phyloP scores from a whole-genome alignment of 2,888 invertebrate species.

The Cephus sareptanus region DNA sequence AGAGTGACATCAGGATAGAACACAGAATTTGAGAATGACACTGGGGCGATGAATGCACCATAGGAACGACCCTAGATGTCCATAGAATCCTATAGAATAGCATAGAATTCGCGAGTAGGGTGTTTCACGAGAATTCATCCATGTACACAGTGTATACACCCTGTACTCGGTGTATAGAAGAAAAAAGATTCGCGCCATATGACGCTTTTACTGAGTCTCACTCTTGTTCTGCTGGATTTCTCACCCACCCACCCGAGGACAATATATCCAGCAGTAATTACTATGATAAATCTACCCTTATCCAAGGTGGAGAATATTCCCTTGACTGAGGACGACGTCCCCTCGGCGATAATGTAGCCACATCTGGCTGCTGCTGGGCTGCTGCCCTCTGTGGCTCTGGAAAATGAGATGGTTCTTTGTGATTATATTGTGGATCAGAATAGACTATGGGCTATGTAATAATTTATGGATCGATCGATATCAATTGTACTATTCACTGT shows the following conservation, averaged over 20 bases:
- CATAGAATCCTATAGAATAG: background rate
- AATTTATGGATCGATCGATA: background rate
- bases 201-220: conserved; percentile 40
- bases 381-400: background rate
- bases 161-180: background rate
- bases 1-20: background rate
- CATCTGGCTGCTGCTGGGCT: background rate
- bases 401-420: background rate
- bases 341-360: background rate
- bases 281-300: conserved; percentile 44
- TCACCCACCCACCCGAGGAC: conserved; percentile 33
- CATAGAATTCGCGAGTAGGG: conserved; percentile 46
- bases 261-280: conserved; percentile 44
- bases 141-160: conserved; percentile 30
- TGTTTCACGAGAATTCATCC: conserved; percentile 49
- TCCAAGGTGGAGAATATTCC: background rate
- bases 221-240: conserved; percentile 37
- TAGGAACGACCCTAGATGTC: background rate
- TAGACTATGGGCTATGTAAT: background rate
- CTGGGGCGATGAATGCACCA: background rate
- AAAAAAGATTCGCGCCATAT: conserved; percentile 39
- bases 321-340: background rate
- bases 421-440: background rate
- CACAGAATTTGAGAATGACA: background rate
- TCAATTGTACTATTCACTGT: conserved; percentile 14